Evolutionary conservation across 2,888 invertebrate genomes (phyloP), one percentile per base, ranked within the genome.

Genomic region (Hypomecis punctinalis): DNA sequence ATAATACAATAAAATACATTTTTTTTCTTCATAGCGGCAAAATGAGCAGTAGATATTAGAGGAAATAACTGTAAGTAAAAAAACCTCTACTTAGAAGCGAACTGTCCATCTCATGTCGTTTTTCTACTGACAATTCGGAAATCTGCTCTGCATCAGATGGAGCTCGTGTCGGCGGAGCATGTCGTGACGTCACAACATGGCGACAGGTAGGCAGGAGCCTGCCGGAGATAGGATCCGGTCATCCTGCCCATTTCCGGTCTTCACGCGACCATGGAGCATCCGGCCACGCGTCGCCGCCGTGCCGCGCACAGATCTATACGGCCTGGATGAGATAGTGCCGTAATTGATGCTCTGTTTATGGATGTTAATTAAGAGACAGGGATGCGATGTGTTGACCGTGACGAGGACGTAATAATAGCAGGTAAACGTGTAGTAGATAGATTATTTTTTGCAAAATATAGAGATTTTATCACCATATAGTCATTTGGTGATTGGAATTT

Each of bases 161-260:
- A 42, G 40, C 13, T 36, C 23, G 49, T 53, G 70, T 63, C 56
- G 49, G 63, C 70, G 61, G 71, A 72, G 63, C 71, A 66, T 68
- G 75, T 72, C 77, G 85, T 90, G 90, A 91, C 90, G 89, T 91
- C 88, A 90, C 88, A 90, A 90, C 90, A 90, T 89, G 91, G 86
- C 85, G 78, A 83, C 88, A 88, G 91, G 91, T 88, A 89, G 89
- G 85, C 87, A 87, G 86, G 83, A 89, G 89, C 75, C 76, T 76
- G 77, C 76, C 89, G 90, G 90, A 92, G 93, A 93, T 93, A 92
- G 92, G 91, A 92, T 93, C 91, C 93, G 93, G 93, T 92, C 93
- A 93, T 92, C 92, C 92, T 93, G 92, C 84, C 92, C 93, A 93
- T 93, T 92, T 92, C 93, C 93, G 92, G 93, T 92, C 92, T 93